A percentile compares a stretch with the other conserved stretches of the same genome.
Evolutionary conservation across 2,888 invertebrate genomes (phyloP).

Genomic region (Drosophila infuscata): DNA sequence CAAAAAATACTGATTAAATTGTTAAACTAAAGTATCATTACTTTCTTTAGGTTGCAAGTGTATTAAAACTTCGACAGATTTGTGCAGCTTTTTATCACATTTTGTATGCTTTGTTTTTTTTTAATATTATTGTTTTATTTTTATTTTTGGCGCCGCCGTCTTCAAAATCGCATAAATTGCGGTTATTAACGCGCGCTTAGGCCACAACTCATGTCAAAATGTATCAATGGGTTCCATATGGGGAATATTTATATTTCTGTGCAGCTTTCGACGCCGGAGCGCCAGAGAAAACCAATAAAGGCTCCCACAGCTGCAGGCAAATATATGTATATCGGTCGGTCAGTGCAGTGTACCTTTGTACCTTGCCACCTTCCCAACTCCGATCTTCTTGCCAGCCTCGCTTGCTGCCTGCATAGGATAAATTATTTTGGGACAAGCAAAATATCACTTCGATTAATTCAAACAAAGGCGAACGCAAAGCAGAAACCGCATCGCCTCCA

Average conservation of each 20-base stretch:
- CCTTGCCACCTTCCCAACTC: neutral
- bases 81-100: slow-evolving; percentile 2
- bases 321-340: slow-evolving; percentile 8
- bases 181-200: slow-evolving; percentile 82
- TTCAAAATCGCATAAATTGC: slow-evolving; percentile 81
- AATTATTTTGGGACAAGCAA: slow-evolving; percentile 85
- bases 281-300: slow-evolving; percentile 67
- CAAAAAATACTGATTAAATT: neutral
- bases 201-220: slow-evolving; percentile 85
- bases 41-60: slow-evolving; percentile 1
- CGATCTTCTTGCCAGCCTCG: neutral
- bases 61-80: slow-evolving; percentile 13
- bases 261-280: slow-evolving; percentile 48
- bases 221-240: slow-evolving; percentile 83
- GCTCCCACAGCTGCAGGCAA: slow-evolving; percentile 58
- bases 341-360: slow-evolving; percentile 5
- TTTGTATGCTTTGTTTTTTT: slow-evolving; percentile 3
- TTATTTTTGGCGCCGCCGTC: slow-evolving; percentile 59
- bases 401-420: slow-evolving; percentile 66
- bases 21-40: neutral
- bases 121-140: slow-evolving; percentile 1
- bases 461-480: slow-evolving; percentile 81
- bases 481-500: slow-evolving; percentile 19
- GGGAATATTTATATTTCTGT: slow-evolving; percentile 83
- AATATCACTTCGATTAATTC: slow-evolving; percentile 85